Conservation (phyloP, 1,140 invertebrate genomes). For the Dinoponera quadriceps region DNA sequence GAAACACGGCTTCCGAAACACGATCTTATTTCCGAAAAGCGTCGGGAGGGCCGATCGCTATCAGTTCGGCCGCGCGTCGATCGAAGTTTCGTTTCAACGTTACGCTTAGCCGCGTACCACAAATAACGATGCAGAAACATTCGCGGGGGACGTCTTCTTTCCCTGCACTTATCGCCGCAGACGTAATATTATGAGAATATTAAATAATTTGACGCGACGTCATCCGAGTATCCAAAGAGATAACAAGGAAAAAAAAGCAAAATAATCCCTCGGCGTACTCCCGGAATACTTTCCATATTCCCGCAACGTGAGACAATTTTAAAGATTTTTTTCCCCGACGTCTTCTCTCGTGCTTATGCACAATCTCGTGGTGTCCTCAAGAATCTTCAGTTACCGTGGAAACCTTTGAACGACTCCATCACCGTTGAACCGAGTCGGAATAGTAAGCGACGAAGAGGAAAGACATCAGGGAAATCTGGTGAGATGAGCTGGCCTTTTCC, state of each 20-base stretch:
- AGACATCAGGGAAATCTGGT: conserved; percentile 81
- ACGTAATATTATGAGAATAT: background rate
- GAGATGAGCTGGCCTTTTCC: conserved; percentile 73
- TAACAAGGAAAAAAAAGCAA: background rate
- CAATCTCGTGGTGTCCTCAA: conserved; percentile 33
- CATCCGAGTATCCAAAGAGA: background rate
- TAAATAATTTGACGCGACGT: too few species aligned
- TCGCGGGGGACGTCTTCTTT: too few species aligned
- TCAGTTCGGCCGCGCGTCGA: background rate
- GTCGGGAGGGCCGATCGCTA: too few species aligned
- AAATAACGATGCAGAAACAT: too few species aligned
- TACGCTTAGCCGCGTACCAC: background rate
- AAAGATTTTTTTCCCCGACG: conserved; percentile 1
- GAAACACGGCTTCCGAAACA: too few species aligned
- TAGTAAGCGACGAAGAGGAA: conserved; percentile 66
- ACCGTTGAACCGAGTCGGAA: conserved; percentile 65
- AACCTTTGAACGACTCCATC: conserved; percentile 67
- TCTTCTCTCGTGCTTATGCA: conserved; percentile 49
- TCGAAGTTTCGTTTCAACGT: background rate
- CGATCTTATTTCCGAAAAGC: background rate
- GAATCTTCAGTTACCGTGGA: conserved; percentile 59
- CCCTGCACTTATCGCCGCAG: too few species aligned
- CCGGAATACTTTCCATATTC: background rate
- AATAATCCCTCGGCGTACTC: background rate
- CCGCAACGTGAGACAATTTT: background rate